Percentiles rank a stretch among this genome's conserved stretches.
phyloP scores from a whole-genome alignment of 2,888 invertebrate species.

The Caenorhabditis sp. region DNA sequence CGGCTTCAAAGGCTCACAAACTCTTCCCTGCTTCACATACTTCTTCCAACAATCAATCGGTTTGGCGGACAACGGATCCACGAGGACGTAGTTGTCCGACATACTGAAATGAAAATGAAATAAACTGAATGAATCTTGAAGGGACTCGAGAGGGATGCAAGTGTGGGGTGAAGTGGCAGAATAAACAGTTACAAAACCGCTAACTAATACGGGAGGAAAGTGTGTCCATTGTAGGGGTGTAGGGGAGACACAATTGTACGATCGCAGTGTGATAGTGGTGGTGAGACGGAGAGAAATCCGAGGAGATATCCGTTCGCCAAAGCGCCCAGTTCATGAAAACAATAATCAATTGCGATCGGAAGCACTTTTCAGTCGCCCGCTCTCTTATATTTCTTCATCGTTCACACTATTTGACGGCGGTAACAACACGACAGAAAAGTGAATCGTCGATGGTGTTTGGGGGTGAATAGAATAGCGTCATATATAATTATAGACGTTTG shows the following conservation, averaged over 20 bases:
- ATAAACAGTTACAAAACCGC: slow-evolving; percentile 15
- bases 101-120: slow-evolving; percentile 8
- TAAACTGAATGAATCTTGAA: background rate
- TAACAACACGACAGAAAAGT: background rate
- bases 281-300: background rate
- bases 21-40: slow-evolving; percentile 75
- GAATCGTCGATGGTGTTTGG: background rate
- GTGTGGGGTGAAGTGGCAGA: background rate
- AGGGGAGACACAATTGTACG: slow-evolving; percentile 12
- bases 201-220: slow-evolving; percentile 25
- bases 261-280: background rate
- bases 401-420: background rate
- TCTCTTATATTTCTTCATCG: background rate
- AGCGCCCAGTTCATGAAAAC: slow-evolving; percentile 10
- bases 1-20: slow-evolving; percentile 75
- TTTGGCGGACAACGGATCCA: slow-evolving; percentile 74
- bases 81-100: slow-evolving; percentile 70
- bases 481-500: slow-evolving; percentile 12
- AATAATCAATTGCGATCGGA: slow-evolving; percentile 11
- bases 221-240: slow-evolving; percentile 42
- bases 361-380: background rate
- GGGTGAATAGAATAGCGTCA: background rate
- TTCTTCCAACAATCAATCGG: slow-evolving; percentile 78
- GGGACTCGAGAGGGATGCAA: background rate
- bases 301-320: slow-evolving; percentile 21